Evolutionary conservation across 1,140 invertebrate genomes (phyloP).

Genomic region (Matsumurasca onukii): DNA sequence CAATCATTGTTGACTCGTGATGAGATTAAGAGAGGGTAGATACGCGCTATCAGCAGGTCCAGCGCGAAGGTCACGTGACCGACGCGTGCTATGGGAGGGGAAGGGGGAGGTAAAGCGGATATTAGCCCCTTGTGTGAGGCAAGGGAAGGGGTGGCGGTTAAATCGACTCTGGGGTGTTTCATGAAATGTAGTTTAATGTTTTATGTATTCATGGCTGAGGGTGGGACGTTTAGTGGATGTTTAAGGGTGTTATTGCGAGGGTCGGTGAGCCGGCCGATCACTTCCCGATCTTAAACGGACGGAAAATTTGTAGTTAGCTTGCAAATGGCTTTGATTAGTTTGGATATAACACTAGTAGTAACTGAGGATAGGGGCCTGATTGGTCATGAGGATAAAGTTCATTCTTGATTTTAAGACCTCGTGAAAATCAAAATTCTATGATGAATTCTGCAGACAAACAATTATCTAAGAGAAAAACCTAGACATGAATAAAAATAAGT

Average conservation of each 20-base stretch:
- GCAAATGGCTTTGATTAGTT: too few species aligned
- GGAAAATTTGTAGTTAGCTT: slow-evolving; percentile 4
- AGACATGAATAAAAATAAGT: too few species aligned
- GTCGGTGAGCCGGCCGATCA: not conserved
- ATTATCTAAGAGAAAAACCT: too few species aligned
- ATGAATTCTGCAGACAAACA: too few species aligned
- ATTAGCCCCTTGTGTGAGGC: not conserved
- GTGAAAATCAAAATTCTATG: too few species aligned
- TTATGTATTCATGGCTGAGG: slow-evolving; percentile 23
- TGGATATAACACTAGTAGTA: too few species aligned
- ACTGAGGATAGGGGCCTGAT: too few species aligned
- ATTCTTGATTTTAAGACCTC: too few species aligned
- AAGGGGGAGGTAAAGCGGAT: slow-evolving; percentile 6
- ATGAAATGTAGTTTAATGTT: slow-evolving; percentile 24
- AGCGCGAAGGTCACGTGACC: not conserved
- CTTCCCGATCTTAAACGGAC: not conserved
- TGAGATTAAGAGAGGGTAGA: not conserved
- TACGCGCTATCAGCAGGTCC: slow-evolving; percentile 7
- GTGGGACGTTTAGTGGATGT: slow-evolving; percentile 1
- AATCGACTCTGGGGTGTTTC: slow-evolving; percentile 4
- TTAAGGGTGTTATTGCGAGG: slow-evolving; percentile 6
- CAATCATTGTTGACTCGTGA: slow-evolving; percentile 19
- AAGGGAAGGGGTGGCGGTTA: not conserved
- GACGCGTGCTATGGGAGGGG: slow-evolving; percentile 11
- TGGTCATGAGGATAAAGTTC: too few species aligned